phyloP scores from a whole-genome alignment of 2,888 invertebrate species.

The Sclerodermus sp. region DNA sequence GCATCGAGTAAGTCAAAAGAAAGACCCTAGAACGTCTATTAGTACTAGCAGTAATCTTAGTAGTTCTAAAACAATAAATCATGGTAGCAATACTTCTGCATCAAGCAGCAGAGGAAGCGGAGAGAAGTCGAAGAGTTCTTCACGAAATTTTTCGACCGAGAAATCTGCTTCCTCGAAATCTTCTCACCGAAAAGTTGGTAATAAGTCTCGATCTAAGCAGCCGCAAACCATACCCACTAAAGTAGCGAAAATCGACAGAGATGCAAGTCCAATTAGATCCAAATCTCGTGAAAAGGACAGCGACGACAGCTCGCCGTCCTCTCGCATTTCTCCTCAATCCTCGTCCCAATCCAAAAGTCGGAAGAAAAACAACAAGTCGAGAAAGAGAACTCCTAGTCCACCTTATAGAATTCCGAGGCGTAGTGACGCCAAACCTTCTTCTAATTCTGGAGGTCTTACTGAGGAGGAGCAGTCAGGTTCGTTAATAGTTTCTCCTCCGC shows the following conservation, averaged over 20 bases:
- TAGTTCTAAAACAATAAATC: conserved; percentile 35
- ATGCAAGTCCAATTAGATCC: conserved; percentile 45
- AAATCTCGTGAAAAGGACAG: conserved; percentile 49
- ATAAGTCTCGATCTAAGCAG: conserved; percentile 49
- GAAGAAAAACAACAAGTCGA: conserved; percentile 45
- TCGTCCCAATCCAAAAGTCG: conserved; percentile 58
- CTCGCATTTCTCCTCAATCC: conserved; percentile 46
- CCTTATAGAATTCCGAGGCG: conserved; percentile 53
- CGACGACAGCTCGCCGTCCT: conserved; percentile 36
- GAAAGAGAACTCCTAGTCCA: conserved; percentile 50
- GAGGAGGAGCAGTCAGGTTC: conserved; percentile 56
- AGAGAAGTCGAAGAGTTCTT: conserved; percentile 30
- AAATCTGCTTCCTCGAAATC: conserved; percentile 52
- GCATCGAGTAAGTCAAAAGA: conserved; percentile 55
- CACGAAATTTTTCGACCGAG: conserved; percentile 39
- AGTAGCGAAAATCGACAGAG: conserved; percentile 45
- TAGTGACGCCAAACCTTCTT: conserved; percentile 37
- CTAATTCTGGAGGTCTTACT: conserved; percentile 43
- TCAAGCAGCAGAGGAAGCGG: conserved; percentile 36
- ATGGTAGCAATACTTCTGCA: conserved; percentile 32
- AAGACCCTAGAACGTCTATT: conserved; percentile 53
- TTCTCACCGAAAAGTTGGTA: conserved; percentile 52
- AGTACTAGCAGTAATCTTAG: conserved; percentile 49
- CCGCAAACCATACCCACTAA: conserved; percentile 42
- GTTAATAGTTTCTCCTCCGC: conserved; percentile 52